phyloP scores from a whole-genome alignment of 2,888 invertebrate genomes.

The Syrista parreyssii region DNA sequence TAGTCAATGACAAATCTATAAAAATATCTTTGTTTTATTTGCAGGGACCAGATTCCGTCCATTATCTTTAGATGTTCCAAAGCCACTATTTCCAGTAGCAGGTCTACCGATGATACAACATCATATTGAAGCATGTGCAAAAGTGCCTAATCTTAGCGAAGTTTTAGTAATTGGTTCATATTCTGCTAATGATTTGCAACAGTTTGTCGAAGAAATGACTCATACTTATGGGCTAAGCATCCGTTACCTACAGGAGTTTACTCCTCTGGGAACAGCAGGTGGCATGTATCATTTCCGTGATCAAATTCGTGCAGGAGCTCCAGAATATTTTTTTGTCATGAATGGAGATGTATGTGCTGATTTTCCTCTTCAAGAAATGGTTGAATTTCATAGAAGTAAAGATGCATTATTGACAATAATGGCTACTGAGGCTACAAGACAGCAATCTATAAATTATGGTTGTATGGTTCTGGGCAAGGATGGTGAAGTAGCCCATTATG shows the following conservation, averaged over 20 bases:
- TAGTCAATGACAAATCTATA: background rate
- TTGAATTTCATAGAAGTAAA: slow-evolving; percentile 76
- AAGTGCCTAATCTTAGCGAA: slow-evolving; percentile 84
- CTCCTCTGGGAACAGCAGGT: slow-evolving; percentile 94
- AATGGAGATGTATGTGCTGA: slow-evolving; percentile 99
- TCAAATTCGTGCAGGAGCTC: slow-evolving; percentile 89
- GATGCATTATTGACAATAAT: slow-evolving; percentile 81
- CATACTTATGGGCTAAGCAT: slow-evolving; percentile 52
- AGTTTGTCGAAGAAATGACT: slow-evolving; percentile 85
- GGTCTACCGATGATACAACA: slow-evolving; percentile 97
- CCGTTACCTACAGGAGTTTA: slow-evolving; percentile 95
- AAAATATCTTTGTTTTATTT: slow-evolving; percentile 40
- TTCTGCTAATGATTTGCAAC: slow-evolving; percentile 83
- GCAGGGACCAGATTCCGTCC: slow-evolving; percentile 97
- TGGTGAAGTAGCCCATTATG: slow-evolving; percentile 92
- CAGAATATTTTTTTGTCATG: slow-evolving; percentile 91
- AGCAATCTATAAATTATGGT: slow-evolving; percentile 94
- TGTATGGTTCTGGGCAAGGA: slow-evolving; percentile 87
- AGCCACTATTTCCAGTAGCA: slow-evolving; percentile 97
- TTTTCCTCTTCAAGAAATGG: slow-evolving; percentile 88
- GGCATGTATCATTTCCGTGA: slow-evolving; percentile 97
- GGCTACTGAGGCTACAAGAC: slow-evolving; percentile 93
- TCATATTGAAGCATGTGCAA: slow-evolving; percentile 92
- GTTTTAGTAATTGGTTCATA: slow-evolving; percentile 96
- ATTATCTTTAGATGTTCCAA: slow-evolving; percentile 95